Evolutionary conservation across 2,113 vertebrate species (phyloP).

Genomic region (Vombatus ursinus): DNA sequence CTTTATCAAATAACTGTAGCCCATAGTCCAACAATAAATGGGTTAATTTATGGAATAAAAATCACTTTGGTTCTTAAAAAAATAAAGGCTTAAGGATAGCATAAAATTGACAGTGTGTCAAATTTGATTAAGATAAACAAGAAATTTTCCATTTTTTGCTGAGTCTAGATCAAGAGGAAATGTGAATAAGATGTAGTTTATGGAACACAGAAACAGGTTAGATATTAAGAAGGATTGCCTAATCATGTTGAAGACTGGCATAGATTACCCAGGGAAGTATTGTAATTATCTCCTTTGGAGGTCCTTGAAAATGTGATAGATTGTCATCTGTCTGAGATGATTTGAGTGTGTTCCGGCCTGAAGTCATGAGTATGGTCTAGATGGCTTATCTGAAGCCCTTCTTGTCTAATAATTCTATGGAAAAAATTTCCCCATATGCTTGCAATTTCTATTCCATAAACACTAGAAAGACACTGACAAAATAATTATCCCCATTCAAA

Average conservation of each 20-base stretch:
- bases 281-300: background rate
- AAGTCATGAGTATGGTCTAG: background rate
- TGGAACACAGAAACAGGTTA: background rate
- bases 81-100: background rate
- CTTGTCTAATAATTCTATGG: background rate
- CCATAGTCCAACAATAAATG: background rate
- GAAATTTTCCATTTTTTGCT: background rate
- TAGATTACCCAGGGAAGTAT: background rate
- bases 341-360: background rate
- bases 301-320: background rate
- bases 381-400: background rate
- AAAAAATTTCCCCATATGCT: background rate
- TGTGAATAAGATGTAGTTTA: background rate
- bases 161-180: background rate
- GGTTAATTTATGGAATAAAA: background rate
- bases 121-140: background rate
- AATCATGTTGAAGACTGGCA: background rate
- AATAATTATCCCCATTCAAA: background rate
- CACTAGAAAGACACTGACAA: background rate
- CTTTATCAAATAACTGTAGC: too few species aligned
- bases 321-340: background rate
- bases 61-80: background rate
- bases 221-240: background rate
- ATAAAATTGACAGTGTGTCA: background rate
- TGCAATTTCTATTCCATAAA: background rate